Evolutionary conservation across 2,888 invertebrate genomes (phyloP).

Genomic region (Tetragonula carbonaria): DNA sequence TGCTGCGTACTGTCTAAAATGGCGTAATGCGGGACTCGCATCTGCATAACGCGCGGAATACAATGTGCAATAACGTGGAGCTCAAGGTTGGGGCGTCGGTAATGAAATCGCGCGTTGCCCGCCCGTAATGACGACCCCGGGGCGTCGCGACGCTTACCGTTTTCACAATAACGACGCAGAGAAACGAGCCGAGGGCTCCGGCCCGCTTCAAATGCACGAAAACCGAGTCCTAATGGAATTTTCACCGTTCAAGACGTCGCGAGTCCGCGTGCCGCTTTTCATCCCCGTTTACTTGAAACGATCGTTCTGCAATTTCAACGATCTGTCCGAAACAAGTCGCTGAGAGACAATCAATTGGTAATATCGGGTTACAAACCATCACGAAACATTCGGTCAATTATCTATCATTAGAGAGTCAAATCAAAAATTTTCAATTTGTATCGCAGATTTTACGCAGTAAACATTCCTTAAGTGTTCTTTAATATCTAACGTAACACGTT

Average conservation of each 20-base stretch:
- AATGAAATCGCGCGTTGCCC: conserved; percentile 68
- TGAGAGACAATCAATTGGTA: too few relatives aligned
- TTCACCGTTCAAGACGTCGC: not conserved
- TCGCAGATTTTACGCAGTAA: too few relatives aligned
- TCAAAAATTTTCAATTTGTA: too few relatives aligned
- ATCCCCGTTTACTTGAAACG: too few relatives aligned
- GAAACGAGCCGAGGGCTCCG: conserved; percentile 37
- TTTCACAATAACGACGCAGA: conserved; percentile 57
- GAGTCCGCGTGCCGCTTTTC: not conserved
- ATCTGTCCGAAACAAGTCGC: too few relatives aligned
- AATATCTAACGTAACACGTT: too few relatives aligned
- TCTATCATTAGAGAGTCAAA: too few relatives aligned
- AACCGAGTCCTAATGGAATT: conserved; percentile 43
- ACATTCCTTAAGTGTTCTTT: too few relatives aligned
- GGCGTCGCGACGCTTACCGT: conserved; percentile 56
- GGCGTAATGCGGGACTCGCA: conserved; percentile 36
- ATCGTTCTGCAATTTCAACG: too few relatives aligned
- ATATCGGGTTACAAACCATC: too few relatives aligned
- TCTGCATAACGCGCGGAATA: conserved; percentile 63
- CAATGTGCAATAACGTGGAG: conserved; percentile 50
- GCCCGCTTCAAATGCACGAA: conserved; percentile 29
- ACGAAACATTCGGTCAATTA: too few relatives aligned
- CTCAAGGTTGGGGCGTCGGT: conserved; percentile 54
- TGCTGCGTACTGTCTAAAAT: conserved; percentile 27
- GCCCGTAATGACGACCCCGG: conserved; percentile 64